Base-by-base conservation (phyloP, 2,113 vertebrate species). In the Parotia lawesii region DNA sequence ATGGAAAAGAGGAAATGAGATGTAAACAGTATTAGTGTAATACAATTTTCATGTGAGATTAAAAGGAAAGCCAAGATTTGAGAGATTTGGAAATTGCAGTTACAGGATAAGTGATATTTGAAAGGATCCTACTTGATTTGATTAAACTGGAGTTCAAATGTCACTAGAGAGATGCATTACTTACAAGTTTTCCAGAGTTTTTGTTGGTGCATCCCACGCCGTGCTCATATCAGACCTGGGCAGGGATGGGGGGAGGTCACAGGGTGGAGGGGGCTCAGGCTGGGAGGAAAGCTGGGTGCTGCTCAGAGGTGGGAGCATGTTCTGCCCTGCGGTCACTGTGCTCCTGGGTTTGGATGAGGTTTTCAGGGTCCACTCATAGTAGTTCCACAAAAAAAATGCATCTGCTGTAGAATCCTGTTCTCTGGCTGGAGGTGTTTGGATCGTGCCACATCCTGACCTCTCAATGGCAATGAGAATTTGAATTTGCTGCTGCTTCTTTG, bases 121-220 rank as follows among this genome's bases (percentile, higher is more conserved):
- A 95, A 97, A 95, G 90, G 5, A 81, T 97, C 95, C 90, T 89
- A 91, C 94, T 96, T 96, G 93, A 96, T 97, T 96, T 98, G 97
- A 97, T 97, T 96, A 96, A 97, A 97, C 94, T 94, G 56, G 90
- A 96, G 94, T 96, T 98, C 97, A 97, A 40, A 98, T 96, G 96
- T 84, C 96, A 92, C 97, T 91, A 62, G 10, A 89, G 92, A 96
- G 82, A 93, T 96, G 87, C 82, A 90, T 94, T 94, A 81, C 97
- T 95, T 95, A 91, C 91, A 91, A 50, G 87, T 84, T 90, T 95
- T 90, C 38, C 79, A 65, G 94, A 65, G 65, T 57, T 87, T 95
- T 89, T 69, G 35, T 84, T 94, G 61, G 15, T 84, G 82, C 58
- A 48, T 58, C 60, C 82, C 2, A 4, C 21, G 54, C 50, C 15